Conservation (phyloP, 2,113 vertebrate genomes). For the Myiozetetes cayanensis region DNA sequence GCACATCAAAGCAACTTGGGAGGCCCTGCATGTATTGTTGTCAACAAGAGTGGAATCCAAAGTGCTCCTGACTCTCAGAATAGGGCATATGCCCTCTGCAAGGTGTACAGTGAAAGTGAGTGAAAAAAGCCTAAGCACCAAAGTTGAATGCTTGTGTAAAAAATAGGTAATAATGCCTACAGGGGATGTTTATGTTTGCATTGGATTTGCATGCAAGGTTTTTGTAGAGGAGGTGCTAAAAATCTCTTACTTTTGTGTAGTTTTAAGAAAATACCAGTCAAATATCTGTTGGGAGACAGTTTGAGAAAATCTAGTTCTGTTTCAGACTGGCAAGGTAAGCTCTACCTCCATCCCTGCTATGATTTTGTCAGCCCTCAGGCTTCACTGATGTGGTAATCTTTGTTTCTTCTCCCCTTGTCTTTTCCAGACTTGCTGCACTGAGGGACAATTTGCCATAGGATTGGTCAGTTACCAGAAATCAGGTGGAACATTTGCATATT, state of each 20-base stretch:
- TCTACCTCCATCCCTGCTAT: not conserved
- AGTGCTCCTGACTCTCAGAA: not conserved
- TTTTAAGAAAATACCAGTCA: not conserved
- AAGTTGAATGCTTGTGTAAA: not conserved
- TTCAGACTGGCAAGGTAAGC: not conserved
- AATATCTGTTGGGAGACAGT: not conserved
- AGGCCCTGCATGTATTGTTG: not conserved
- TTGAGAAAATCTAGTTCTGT: not conserved
- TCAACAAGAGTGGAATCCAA: not conserved
- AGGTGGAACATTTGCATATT: not conserved
- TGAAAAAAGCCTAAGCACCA: not conserved
- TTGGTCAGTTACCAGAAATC: not conserved
- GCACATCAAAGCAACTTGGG: not conserved
- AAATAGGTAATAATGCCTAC: not conserved
- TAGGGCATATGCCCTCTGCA: not conserved
- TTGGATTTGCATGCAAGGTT: not conserved
- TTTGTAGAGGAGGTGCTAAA: not conserved
- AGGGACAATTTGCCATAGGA: not conserved
- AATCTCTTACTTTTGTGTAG: not conserved
- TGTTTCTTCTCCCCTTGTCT: not conserved
- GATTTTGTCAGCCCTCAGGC: not conserved
- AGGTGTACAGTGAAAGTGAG: not conserved
- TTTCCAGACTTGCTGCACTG: not conserved
- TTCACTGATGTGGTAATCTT: rapidly evolving
- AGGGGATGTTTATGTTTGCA: not conserved